Conservation (phyloP, 2,113 vertebrate genomes). For the Ptilonorhynchus violaceus region DNA sequence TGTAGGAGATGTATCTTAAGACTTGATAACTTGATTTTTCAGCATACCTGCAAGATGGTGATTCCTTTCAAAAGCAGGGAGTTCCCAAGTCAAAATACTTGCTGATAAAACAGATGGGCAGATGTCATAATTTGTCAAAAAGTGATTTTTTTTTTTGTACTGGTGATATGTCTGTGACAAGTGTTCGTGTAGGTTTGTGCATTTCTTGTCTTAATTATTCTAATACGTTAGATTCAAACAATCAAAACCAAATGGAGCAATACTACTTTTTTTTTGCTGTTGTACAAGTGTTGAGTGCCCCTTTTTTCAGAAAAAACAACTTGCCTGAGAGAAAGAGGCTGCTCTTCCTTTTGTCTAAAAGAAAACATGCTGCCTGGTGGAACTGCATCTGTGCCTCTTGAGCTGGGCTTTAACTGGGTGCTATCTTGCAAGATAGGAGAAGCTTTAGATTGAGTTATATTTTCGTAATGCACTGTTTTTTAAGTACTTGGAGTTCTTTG, state of each 20-base stretch:
- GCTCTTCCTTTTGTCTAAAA: neutral
- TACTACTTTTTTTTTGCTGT: neutral
- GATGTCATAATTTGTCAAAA: neutral
- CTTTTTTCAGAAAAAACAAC: neutral
- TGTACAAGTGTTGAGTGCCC: neutral
- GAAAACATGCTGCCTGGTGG: neutral
- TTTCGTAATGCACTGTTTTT: neutral
- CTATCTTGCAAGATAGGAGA: neutral
- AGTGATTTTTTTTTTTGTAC: neutral
- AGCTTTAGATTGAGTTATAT: neutral
- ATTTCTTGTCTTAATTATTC: neutral
- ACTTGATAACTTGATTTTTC: neutral
- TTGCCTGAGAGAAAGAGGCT: neutral
- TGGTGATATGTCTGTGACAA: neutral
- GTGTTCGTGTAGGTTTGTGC: fast-evolving
- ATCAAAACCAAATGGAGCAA: neutral
- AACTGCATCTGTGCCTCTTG: neutral
- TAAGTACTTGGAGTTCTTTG: neutral
- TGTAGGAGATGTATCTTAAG: neutral
- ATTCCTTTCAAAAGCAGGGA: neutral
- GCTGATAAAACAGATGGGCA: neutral
- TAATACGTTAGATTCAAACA: neutral
- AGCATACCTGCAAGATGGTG: neutral
- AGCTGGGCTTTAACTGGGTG: neutral
- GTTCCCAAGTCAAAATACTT: neutral